phyloP scores from a whole-genome alignment of 2,888 invertebrate genomes.

The Gortyna flavago region DNA sequence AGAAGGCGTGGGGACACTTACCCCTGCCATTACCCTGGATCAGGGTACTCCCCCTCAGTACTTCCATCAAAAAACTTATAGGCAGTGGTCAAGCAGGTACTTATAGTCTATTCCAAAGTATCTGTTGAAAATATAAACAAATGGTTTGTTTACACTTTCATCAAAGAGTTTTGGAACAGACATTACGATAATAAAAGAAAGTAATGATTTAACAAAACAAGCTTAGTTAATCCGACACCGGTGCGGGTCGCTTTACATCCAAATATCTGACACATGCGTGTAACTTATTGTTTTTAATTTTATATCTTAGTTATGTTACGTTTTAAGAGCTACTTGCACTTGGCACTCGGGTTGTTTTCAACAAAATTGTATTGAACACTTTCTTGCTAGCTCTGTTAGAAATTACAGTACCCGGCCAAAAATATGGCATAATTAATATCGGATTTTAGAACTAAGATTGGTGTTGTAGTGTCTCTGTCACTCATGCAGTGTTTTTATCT shows the following conservation, averaged over 20 bases:
- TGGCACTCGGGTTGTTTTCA: conserved; percentile 36
- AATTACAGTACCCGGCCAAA: neutral
- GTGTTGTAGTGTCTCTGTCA: neutral
- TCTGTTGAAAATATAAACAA: neutral
- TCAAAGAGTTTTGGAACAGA: neutral
- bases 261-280: conserved; percentile 46
- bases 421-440: neutral
- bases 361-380: conserved; percentile 25
- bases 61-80: conserved; percentile 28
- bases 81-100: conserved; percentile 33
- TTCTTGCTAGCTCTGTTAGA: neutral
- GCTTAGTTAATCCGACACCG: conserved; percentile 7
- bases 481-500: neutral
- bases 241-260: conserved; percentile 30
- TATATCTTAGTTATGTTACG: conserved; percentile 49
- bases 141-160: neutral
- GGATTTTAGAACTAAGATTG: neutral
- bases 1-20: neutral
- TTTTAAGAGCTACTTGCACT: conserved; percentile 46
- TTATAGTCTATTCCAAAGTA: neutral
- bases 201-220: conserved; percentile 28
- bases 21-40: neutral
- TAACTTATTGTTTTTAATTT: conserved; percentile 61
- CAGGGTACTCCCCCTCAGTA: neutral
- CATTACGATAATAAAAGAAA: neutral